Conservation (phyloP, 2,888 invertebrate species). For the Cephus runcator region DNA sequence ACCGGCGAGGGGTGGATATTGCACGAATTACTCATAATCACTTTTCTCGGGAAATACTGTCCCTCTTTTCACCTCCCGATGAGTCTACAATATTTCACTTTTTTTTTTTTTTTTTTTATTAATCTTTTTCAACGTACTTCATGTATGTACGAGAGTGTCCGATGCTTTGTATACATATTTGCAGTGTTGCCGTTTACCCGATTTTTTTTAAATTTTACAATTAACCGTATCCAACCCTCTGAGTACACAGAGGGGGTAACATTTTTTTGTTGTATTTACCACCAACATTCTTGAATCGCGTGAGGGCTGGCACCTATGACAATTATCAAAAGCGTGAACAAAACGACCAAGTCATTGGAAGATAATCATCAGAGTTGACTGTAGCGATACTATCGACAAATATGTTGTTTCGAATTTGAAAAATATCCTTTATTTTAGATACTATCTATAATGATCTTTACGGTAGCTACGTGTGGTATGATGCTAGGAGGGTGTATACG, state of each 20-base stretch:
- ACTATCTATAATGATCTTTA: background rate
- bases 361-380: background rate
- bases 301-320: background rate
- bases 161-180: background rate
- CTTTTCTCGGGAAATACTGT: slow-evolving; percentile 14
- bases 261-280: background rate
- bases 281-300: background rate
- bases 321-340: background rate
- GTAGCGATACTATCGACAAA: background rate
- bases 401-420: background rate
- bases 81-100: background rate
- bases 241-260: background rate
- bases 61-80: background rate
- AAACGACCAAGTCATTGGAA: background rate
- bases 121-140: background rate
- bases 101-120: background rate
- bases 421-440: background rate
- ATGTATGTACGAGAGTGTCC: background rate
- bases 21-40: slow-evolving; percentile 64
- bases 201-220: background rate
- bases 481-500: background rate
- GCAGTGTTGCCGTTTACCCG: background rate
- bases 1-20: slow-evolving; percentile 58
- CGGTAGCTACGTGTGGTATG: background rate
- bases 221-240: background rate